These are phyloP conservation scores for Thymelicus acteon DNA, from an alignment of 2,888 invertebrate species.

Conservation along the genomic window DNA sequence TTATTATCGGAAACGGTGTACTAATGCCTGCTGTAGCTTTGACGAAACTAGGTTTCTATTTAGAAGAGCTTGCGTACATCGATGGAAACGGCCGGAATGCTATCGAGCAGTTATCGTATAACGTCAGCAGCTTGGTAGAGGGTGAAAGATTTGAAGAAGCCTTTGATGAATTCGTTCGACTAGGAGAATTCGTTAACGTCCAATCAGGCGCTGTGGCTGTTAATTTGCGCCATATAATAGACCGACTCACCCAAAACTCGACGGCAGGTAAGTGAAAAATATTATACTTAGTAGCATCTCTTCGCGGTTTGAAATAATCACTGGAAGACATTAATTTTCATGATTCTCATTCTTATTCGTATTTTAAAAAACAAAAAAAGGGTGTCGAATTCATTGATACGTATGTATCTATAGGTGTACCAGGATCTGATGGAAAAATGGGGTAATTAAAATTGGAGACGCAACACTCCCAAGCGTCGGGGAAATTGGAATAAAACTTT, in stretches of 20 bases:
- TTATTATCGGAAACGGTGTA: conserved; percentile 93
- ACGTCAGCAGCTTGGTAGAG: conserved; percentile 79
- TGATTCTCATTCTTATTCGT: too few relatives aligned
- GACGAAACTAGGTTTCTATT: conserved; percentile 71
- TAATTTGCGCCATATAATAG: conserved; percentile 83
- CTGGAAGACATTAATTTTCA: too few relatives aligned
- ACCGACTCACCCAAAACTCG: conserved; percentile 57
- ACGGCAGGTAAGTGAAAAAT: conserved; percentile 39
- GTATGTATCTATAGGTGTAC: too few relatives aligned
- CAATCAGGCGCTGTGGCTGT: conserved; percentile 88
- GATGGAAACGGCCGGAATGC: conserved; percentile 86
- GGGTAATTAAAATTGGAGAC: too few relatives aligned
- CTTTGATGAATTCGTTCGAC: conserved; percentile 85
- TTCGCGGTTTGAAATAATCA: too few relatives aligned
- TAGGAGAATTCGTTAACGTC: conserved; percentile 84
- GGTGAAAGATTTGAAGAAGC: conserved; percentile 82
- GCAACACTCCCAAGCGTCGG: too few relatives aligned
- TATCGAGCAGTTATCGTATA: conserved; percentile 82
- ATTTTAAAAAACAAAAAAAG: too few relatives aligned
- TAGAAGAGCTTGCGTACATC: conserved; percentile 86
- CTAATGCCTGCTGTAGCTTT: conserved; percentile 87
- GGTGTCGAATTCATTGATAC: too few relatives aligned
- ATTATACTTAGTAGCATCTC: neutral
- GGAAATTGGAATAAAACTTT: too few relatives aligned
- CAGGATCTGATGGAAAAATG: too few relatives aligned